phyloP scores from a whole-genome alignment of 2,797 vertebrate species.

The Rhynchotus rufescens region DNA sequence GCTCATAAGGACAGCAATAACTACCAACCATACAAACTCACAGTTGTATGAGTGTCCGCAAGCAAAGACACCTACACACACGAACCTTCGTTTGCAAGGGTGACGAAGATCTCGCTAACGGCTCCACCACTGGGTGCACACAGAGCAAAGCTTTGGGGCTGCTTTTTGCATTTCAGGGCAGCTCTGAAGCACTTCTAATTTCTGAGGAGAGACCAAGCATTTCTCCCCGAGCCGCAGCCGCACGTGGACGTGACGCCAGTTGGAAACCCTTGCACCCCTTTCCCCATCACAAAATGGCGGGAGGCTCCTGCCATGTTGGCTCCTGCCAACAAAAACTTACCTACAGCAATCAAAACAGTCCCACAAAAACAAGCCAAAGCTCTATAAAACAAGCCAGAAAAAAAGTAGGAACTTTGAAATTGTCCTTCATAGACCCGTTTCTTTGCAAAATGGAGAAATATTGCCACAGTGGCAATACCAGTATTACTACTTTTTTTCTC shows the following conservation, averaged over 20 bases:
- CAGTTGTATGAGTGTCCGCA: neutral
- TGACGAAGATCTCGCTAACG: neutral
- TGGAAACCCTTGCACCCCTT: neutral
- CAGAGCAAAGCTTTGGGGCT: neutral
- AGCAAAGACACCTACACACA: neutral
- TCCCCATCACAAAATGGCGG: neutral
- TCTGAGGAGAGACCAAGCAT: neutral
- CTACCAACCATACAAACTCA: neutral
- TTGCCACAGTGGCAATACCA: neutral
- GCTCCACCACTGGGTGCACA: too few species aligned
- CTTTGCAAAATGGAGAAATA: neutral
- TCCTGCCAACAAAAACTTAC: neutral
- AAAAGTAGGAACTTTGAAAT: neutral
- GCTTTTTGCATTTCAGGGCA: neutral
- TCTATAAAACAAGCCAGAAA: neutral
- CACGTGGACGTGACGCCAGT: rapidly evolving
- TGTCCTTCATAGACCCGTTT: neutral
- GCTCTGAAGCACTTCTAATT: rapidly evolving
- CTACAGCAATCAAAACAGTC: neutral
- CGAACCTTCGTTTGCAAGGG: neutral
- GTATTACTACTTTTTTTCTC: neutral
- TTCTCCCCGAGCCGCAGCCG: neutral
- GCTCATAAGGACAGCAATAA: neutral
- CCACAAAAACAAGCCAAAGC: neutral
- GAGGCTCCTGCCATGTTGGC: too few species aligned